These are phyloP conservation scores for Plebejus melissa DNA, from an alignment of 2,888 invertebrate genomes.

Conservation along the genomic window DNA sequence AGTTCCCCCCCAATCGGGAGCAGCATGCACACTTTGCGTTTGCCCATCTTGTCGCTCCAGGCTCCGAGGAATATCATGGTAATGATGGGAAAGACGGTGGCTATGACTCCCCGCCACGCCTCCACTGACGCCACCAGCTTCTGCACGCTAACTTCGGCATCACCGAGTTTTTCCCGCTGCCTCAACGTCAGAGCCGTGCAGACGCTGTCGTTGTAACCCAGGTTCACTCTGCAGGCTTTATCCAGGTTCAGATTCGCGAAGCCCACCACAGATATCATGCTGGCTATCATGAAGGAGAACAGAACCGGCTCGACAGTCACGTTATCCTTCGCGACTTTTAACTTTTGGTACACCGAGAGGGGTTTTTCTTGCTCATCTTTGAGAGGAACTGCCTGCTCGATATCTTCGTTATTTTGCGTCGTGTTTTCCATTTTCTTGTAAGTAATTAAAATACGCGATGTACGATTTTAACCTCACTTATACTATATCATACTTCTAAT, in stretches of 20 bases:
- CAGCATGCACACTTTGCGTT: conserved; percentile 79
- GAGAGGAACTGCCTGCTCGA: neutral
- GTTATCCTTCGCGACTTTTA: conserved; percentile 71
- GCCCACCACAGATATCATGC: conserved; percentile 83
- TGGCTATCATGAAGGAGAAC: conserved; percentile 82
- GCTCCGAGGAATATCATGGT: conserved; percentile 80
- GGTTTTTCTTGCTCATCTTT: conserved; percentile 47
- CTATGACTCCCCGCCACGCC: conserved; percentile 76
- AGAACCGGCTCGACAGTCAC: conserved; percentile 84
- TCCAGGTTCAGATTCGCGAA: conserved; percentile 91
- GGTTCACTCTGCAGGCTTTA: conserved; percentile 90
- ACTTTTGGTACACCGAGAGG: conserved; percentile 64
- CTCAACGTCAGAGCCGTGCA: conserved; percentile 85
- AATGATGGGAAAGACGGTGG: conserved; percentile 73
- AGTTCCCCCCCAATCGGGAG: conserved; percentile 78
- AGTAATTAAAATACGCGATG: too few species aligned
- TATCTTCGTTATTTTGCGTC: neutral
- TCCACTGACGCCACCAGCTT: conserved; percentile 76
- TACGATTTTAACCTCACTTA: neutral
- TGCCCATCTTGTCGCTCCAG: conserved; percentile 80
- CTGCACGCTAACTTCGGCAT: conserved; percentile 82
- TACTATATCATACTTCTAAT: neutral
- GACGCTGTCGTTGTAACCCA: conserved; percentile 82
- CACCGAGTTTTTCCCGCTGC: conserved; percentile 82
- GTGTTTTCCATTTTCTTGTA: neutral